Evolutionary conservation across 2,888 invertebrate species (phyloP).

Genomic region (Listrodromus nycthemerus): DNA sequence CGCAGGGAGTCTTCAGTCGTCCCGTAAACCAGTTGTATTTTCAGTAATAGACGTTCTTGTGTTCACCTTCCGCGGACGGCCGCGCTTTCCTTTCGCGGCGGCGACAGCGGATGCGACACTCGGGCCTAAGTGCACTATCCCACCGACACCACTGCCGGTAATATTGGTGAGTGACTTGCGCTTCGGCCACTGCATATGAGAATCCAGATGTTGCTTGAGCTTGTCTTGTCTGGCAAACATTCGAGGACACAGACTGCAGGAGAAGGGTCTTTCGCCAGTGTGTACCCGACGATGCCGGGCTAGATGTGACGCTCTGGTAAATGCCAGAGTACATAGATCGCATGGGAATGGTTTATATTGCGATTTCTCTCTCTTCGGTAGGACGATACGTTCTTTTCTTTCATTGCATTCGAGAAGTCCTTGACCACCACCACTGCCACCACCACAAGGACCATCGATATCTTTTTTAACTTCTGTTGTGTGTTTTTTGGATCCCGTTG

Average conservation of each 20-base stretch:
- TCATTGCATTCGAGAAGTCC: conserved; percentile 56
- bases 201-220: conserved; percentile 87
- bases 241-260: conserved; percentile 89
- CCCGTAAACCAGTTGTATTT: conserved; percentile 59
- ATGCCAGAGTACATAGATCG: conserved; percentile 83
- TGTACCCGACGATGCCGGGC: conserved; percentile 90
- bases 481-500: conserved; percentile 38
- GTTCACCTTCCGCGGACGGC: conserved; percentile 81
- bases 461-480: conserved; percentile 30
- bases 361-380: conserved; percentile 74
- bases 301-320: conserved; percentile 89
- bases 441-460: neutral
- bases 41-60: conserved; percentile 67
- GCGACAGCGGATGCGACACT: conserved; percentile 61
- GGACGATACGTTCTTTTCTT: conserved; percentile 55
- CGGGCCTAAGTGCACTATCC: conserved; percentile 49
- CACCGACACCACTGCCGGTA: conserved; percentile 32
- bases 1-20: conserved; percentile 64
- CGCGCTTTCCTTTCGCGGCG: conserved; percentile 77
- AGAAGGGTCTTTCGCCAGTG: conserved; percentile 90
- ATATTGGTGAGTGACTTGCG: conserved; percentile 67
- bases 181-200: conserved; percentile 81
- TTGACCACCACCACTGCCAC: neutral
- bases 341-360: conserved; percentile 82
- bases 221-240: conserved; percentile 91